Evolutionary conservation across 2,888 invertebrate genomes (phyloP), one percentile per base, ranked within the genome.

Genomic region (Spisula solida): DNA sequence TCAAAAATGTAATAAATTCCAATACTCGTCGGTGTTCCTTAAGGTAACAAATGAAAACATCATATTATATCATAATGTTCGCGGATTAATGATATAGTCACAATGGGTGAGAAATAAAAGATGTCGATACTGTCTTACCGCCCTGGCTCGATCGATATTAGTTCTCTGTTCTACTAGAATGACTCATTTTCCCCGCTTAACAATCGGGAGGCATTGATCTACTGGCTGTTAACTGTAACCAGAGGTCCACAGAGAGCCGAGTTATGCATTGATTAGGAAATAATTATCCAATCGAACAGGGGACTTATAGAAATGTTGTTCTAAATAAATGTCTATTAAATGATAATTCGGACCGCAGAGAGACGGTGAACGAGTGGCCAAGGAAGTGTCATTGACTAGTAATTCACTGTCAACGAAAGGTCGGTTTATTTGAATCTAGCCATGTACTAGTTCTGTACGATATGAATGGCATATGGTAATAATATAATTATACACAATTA

Each of bases 251-350:
- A 5, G 83, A 25, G 83, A 75, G 75, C 66, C 25, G 48, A 20
- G 83, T 83, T 83, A 82, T 82, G 47, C 83, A 83, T 83, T 83
- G 83, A 83, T 83, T 83, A 83, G 83, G 48, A 83, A 83, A 51
- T 83, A 83, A 83, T 83, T 83, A 51, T 83, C 75, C 48, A 75
- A 83, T 75, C 31, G 66, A 82, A 31, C n/a, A 0, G 25, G 34
- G 34, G 31, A 29, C 34, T 82, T 56, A 20, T n/a, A 56, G 82
- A 60, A 82, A 60, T 60, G 56, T 34, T 60, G 55, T 34, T 82
- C 82, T 60, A 60, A 29, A 82, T 82, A 29, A 34, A 82, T 34
- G 18, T 56, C 82, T 60, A 31, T 31, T 82, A 82, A 81, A 82
- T 55, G 81, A 81, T 82, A 56, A 60, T 82, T 75, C 5, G 34